These are phyloP conservation scores for Drosophila sordidapex DNA, from an alignment of 2,888 invertebrate genomes.

Conservation along the genomic window DNA sequence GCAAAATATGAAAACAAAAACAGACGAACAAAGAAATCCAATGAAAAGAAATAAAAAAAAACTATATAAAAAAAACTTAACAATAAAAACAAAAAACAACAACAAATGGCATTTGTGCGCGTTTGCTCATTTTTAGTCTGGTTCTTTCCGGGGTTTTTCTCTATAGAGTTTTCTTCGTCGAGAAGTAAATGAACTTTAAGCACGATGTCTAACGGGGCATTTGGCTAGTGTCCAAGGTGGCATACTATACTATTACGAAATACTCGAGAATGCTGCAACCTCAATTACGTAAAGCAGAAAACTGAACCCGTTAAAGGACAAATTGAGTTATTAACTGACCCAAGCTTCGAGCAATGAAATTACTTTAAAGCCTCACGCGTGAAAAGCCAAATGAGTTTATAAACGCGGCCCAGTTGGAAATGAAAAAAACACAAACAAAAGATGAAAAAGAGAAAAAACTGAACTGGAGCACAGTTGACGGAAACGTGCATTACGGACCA, in stretches of 20 bases:
- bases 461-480: conserved; percentile 47
- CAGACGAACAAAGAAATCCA: conserved; percentile 30
- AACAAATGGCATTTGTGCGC: conserved; percentile 57
- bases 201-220: conserved; percentile 61
- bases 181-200: conserved; percentile 74
- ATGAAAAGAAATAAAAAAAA: conserved; percentile 33
- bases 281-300: conserved; percentile 38
- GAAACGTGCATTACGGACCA: conserved; percentile 59
- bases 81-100: conserved; percentile 32
- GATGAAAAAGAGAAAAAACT: conserved; percentile 3
- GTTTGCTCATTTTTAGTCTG: conserved; percentile 22
- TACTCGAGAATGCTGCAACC: conserved; percentile 39
- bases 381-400: conserved; percentile 59
- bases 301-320: conserved; percentile 46
- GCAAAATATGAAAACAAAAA: conserved; percentile 61
- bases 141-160: conserved; percentile 47
- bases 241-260: conserved; percentile 27
- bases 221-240: conserved; percentile 34
- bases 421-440: background rate
- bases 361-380: conserved; percentile 28
- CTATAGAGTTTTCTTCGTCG: conserved; percentile 60
- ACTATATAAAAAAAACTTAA: conserved; percentile 11
- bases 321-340: conserved; percentile 55
- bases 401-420: conserved; percentile 37
- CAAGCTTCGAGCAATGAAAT: conserved; percentile 13